Percentiles rank a stretch among this genome's conserved stretches.
These are phyloP conservation scores for Lutraria lutraria DNA, from an alignment of 2,888 invertebrate species.

Conservation along the genomic window DNA sequence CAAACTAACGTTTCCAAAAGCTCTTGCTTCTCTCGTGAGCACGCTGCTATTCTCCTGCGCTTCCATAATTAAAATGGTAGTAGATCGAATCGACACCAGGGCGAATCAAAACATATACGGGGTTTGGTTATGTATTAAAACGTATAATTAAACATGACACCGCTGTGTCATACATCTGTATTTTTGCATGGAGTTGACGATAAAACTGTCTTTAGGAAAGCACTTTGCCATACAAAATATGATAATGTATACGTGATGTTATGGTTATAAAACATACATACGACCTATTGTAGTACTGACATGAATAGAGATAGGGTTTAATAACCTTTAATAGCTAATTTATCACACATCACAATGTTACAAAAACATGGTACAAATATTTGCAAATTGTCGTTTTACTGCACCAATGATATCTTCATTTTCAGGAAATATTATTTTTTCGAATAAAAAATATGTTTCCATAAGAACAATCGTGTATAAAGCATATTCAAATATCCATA, in stretches of 20 bases:
- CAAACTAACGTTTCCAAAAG: no score
- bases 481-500: not conserved
- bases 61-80: no score
- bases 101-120: no score
- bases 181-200: no score
- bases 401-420: not conserved
- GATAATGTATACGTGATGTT: not conserved
- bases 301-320: not conserved
- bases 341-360: not conserved
- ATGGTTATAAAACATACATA: not conserved
- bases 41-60: no score
- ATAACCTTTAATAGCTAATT: not conserved
- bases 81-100: no score
- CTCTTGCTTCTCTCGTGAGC: no score
- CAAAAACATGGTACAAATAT: slow-evolving; percentile 2
- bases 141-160: no score
- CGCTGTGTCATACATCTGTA: no score
- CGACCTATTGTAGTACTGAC: not conserved
- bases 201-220: not conserved
- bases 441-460: not conserved
- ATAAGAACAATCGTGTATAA: not conserved
- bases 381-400: not conserved
- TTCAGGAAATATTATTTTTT: not conserved
- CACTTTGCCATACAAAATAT: not conserved
- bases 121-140: no score